Conservation (phyloP, 2,113 vertebrate genomes). For the Pardalotus punctatus region DNA sequence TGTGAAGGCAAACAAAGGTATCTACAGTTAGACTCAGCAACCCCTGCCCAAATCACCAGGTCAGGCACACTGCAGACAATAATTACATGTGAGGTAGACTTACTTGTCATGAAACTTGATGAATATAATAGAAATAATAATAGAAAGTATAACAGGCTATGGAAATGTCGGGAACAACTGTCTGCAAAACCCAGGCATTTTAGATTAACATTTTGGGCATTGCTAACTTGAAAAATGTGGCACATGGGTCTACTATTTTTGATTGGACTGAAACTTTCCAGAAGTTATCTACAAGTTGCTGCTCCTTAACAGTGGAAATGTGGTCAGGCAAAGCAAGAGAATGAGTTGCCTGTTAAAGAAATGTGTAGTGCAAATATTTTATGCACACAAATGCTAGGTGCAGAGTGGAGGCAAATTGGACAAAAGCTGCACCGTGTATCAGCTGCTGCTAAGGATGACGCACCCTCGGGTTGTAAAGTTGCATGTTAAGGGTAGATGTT, state of each 20-base stretch:
- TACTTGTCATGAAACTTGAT: not conserved
- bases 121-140: not conserved
- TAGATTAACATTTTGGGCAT: not conserved
- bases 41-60: not conserved
- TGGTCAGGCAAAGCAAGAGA: not conserved
- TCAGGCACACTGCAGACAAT: not conserved
- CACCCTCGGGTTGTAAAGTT: not conserved
- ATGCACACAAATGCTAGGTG: not conserved
- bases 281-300: not conserved
- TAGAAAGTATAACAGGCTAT: not conserved
- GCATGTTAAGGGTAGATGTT: not conserved
- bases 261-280: not conserved
- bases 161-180: not conserved
- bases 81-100: not conserved
- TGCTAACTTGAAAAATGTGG: not conserved
- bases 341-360: not conserved
- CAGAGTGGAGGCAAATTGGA: not conserved
- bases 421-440: not conserved
- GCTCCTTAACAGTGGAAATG: not conserved
- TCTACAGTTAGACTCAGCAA: not conserved
- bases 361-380: not conserved
- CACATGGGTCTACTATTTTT: rapidly evolving
- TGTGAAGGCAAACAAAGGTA: not conserved
- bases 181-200: not conserved
- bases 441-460: not conserved